Evolutionary conservation across 2,888 invertebrate genomes (phyloP).

Genomic region (Anthrax anthrax): DNA sequence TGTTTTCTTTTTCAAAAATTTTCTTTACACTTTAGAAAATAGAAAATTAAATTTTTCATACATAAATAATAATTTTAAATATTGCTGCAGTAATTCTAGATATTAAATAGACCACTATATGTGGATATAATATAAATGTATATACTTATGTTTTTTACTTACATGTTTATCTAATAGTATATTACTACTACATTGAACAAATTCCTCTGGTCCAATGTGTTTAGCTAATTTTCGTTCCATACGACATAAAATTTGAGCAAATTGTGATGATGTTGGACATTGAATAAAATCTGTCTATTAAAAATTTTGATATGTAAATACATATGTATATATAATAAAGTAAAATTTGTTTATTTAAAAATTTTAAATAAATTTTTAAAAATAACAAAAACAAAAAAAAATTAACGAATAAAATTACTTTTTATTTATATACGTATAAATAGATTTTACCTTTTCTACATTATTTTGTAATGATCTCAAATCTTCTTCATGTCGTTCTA

Average conservation of each 20-base stretch:
- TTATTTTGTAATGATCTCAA: slow-evolving; percentile 32
- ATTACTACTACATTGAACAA: slow-evolving; percentile 33
- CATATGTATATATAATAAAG: background rate
- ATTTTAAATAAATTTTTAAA: background rate
- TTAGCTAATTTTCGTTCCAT: slow-evolving; percentile 33
- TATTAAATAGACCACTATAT: too few species aligned
- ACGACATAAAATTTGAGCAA: slow-evolving; percentile 33
- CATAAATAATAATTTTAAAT: too few species aligned
- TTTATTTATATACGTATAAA: too few species aligned
- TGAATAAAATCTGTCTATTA: slow-evolving; percentile 20
- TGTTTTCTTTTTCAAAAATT: too few species aligned
- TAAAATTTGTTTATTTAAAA: background rate
- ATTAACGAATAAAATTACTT: background rate
- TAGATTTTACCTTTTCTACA: slow-evolving; percentile 23
- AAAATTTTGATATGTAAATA: slow-evolving; percentile 5
- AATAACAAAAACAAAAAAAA: background rate
- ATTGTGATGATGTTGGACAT: slow-evolving; percentile 31
- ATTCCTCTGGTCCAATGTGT: slow-evolving; percentile 34
- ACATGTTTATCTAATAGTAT: slow-evolving; percentile 32
- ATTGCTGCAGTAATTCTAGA: too few species aligned
- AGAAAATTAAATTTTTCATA: too few species aligned
- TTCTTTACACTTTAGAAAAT: too few species aligned
- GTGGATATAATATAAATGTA: too few species aligned
- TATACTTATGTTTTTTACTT: too few species aligned
- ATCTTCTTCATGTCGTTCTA: slow-evolving; percentile 34